Evolutionary conservation across 1,140 invertebrate species (phyloP), one percentile per base, ranked within the genome.

Genomic region (Drosophila varians): DNA sequence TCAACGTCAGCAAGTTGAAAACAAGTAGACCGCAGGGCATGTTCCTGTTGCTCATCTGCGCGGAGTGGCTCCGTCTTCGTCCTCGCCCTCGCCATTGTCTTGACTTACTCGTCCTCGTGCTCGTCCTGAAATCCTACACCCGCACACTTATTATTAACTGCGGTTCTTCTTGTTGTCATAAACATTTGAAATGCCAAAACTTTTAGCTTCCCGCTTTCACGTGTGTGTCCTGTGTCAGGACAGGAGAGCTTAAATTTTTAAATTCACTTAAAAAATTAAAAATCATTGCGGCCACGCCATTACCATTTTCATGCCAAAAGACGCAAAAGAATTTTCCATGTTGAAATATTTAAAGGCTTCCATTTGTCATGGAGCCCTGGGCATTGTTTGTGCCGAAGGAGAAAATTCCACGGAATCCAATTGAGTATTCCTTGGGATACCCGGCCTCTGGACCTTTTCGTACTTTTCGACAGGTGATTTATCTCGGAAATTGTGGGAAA

Each of bases 101-200:
- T 36, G 34, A n/a, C n/a, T n/a, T n/a, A n/a, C n/a, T 23, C 16
- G 6, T 18, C 16, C 12, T 55, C 52, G 26, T 25, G 45, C 28
- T 48, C 65, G 40, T 7, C 25, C 25, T 65, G 26, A 42, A 45
- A 34, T 65, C 47, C 45, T 79, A 61, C 71, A 40, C 80, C 75
- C 75, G 51, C 76, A 56, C 71, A 72, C 71, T 84, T 84, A 76
- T 86, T 84, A 84, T 80, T 76, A 84, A 86, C 61, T 64, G 61
- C 26, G 49, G 54, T 12, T 25, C 12, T 46, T 76, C 61, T 69
- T 84, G 62, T 80, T 86, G 80, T 87, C 82, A 80, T 58, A 74
- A 86, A 87, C 76, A 86, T 86, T 87, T 87, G 82, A 86, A 87
- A 86, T 86, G 80, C 80, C 80, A 87, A 86, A 86, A 86, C 77